Evolutionary conservation across 53 echinoderm and acorn worm species (phyloP).

Genomic region (Paracentrotus lividus): DNA sequence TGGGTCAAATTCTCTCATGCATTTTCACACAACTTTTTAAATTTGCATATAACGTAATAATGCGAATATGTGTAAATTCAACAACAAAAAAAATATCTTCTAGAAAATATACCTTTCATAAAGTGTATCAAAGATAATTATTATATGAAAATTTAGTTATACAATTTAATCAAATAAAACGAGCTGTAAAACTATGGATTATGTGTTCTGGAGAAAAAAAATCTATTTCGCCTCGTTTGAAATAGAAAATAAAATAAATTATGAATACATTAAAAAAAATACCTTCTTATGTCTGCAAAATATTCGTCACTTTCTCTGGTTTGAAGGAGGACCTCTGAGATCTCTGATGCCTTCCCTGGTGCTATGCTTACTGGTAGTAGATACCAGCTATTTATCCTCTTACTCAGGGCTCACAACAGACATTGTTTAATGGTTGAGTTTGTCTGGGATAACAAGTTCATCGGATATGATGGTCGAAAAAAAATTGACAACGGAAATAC

Average conservation of each 20-base stretch:
- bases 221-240: neutral
- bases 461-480: conserved; percentile 59
- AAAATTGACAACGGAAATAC: conserved; percentile 15
- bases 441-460: conserved; percentile 7
- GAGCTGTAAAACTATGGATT: too few relatives aligned
- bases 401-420: neutral
- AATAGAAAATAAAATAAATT: neutral
- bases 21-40: too few relatives aligned
- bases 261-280: neutral
- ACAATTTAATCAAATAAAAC: too few relatives aligned
- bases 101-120: too few relatives aligned
- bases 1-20: too few relatives aligned
- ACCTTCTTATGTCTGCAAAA: neutral
- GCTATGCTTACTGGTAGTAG: conserved; percentile 1
- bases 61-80: too few relatives aligned
- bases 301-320: neutral
- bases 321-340: neutral
- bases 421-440: neutral
- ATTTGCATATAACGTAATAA: too few relatives aligned
- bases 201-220: too few relatives aligned
- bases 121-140: too few relatives aligned
- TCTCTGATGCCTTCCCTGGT: neutral
- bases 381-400: conserved; percentile 38
- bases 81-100: too few relatives aligned
- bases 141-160: too few relatives aligned